Conservation (phyloP, 92 coral and sea anemone genomes). For the Siderastrea radians region DNA sequence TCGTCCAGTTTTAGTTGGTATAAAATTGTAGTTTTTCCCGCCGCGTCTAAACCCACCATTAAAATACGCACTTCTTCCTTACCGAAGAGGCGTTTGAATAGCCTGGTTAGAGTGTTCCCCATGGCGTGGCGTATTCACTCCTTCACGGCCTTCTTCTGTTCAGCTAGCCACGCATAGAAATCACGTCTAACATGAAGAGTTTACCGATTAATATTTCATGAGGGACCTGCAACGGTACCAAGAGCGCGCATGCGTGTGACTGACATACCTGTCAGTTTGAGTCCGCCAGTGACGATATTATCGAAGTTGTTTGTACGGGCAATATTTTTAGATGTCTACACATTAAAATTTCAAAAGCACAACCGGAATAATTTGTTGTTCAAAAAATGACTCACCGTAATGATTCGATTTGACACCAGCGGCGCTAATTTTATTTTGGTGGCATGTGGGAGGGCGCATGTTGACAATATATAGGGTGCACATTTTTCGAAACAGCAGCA, state of each 20-base stretch:
- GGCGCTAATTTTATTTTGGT: no score
- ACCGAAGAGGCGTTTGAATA: slow-evolving; percentile 90
- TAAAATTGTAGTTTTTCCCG: slow-evolving; percentile 98
- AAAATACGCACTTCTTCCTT: slow-evolving; percentile 95
- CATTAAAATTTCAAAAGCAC: no score
- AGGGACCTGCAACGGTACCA: slow-evolving; percentile 19
- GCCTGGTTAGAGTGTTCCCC: slow-evolving; percentile 91
- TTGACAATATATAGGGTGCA: no score
- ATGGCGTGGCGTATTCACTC: slow-evolving; percentile 35
- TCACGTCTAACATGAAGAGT: background rate
- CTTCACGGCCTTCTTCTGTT: background rate
- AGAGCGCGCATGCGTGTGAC: slow-evolving; percentile 1
- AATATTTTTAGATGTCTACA: background rate
- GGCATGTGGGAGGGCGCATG: no score
- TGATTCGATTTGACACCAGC: no score
- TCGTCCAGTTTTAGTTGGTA: slow-evolving; percentile 95
- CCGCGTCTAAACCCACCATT: slow-evolving; percentile 99
- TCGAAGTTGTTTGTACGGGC: background rate
- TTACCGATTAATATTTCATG: slow-evolving; percentile 23
- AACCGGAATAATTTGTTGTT: no score
- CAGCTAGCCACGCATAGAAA: slow-evolving; percentile 9
- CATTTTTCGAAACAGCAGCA: no score
- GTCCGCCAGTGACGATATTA: background rate
- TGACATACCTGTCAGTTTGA: background rate
- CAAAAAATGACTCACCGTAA: no score